Evolutionary conservation across 2,888 invertebrate species (phyloP), one percentile per base, ranked within the genome.

Genomic region (Aspidiotus destructor): DNA sequence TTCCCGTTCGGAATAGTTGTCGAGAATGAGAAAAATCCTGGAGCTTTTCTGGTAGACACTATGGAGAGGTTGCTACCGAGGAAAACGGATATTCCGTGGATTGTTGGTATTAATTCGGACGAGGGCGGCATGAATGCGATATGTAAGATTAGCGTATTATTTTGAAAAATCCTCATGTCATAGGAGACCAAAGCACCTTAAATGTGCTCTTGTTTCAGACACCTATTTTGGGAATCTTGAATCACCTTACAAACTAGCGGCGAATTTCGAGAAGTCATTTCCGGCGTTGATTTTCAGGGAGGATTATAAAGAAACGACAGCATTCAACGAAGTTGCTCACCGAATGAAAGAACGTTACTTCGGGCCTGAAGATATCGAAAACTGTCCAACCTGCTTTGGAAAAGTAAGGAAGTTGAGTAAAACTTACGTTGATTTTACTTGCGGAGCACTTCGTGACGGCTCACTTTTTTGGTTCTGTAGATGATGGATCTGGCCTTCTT

Each of bases 81-180:
- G 55, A 69, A 69, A 17, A 68, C 70, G 1, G 58, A 69, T 9
- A 62, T 71, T 7, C 71, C 71, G 0, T 53, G 60, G 60, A 65
- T 71, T 8, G 11, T 70, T 10, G 71, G 71, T 10, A 42, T 69
- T 7, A 70, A 68, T 15, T 65, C 70, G 0, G 68, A n/a, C 7
- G 71, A 71, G 11, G 70, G 70, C 0, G 70, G 68, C 7, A 28
- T 71, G 17, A 41, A 42, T 13, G 62, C 62, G n/a, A 28, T 68
- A 28, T 7, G 70, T 70, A 17, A 68, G 64, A 17, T 48, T 48
- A 13, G 2, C 5, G 28, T 28, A 28, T 28, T 28, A 28, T 28
- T 28, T 28, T 28, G 28, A 28, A 28, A 28, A 28, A 28, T 28
- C 28, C 5, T 28, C 5, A 28, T 28, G 28, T 28, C 2, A 28